Percentiles rank a stretch among this genome's conserved stretches.
Evolutionary conservation across 2,113 vertebrate genomes (phyloP).

Genomic region (Nyctereutes procyonoides): DNA sequence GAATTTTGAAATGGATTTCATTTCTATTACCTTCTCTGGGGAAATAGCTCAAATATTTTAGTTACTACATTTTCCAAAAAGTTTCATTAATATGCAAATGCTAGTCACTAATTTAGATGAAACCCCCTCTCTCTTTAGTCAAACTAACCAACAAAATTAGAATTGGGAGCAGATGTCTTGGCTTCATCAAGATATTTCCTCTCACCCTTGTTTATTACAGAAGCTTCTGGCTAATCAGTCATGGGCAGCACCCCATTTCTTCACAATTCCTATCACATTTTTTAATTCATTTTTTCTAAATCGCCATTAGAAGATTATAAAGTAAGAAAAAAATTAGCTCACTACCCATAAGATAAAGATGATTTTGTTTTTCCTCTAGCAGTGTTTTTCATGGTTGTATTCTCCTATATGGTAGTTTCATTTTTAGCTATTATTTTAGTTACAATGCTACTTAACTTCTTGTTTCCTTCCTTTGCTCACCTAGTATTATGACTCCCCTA

Average conservation of each 20-base stretch:
- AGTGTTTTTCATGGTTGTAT: neutral
- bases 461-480: neutral
- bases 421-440: neutral
- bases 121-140: slow-evolving; percentile 64
- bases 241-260: neutral
- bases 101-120: slow-evolving; percentile 61
- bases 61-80: neutral
- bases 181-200: slow-evolving; percentile 45
- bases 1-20: slow-evolving; percentile 56
- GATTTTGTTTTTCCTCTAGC: neutral
- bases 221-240: neutral
- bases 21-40: neutral
- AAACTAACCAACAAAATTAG: slow-evolving; percentile 69
- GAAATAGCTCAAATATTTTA: slow-evolving; percentile 59
- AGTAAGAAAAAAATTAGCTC: neutral
- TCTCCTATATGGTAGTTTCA: neutral
- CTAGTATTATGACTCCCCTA: neutral
- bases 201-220: neutral
- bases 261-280: neutral
- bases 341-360: neutral
- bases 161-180: slow-evolving; percentile 71
- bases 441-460: neutral
- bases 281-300: neutral
- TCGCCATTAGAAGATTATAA: neutral
- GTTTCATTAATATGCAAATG: slow-evolving; percentile 71